Evolutionary conservation across 2,113 vertebrate species (phyloP), one percentile per base, ranked within the genome.

Genomic region (Gobiocypris rarus): DNA sequence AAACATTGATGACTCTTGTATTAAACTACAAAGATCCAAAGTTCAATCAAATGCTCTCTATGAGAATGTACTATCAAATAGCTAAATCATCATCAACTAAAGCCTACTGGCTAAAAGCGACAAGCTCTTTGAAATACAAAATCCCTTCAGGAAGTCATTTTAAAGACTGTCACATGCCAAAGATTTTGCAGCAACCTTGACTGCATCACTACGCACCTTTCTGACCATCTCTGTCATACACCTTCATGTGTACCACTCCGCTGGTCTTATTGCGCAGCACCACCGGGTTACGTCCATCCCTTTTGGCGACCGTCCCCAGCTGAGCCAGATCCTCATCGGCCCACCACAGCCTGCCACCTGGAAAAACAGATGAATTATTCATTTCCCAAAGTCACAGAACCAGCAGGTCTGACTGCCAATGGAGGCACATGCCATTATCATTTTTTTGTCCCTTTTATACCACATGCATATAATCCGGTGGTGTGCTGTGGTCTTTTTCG

Each of bases 261-360:
- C 94, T 93, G 11, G 98, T 99, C 92, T 98, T 99, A 88, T 99
- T 99, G 83, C 98, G 85, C 56, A 99, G 90, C n/a, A 96, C 91
- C 2, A 92, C 90, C 43, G 92, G 93, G 83, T 96, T 96, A 43
- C 95, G 94, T 70, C 97, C 97, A 50, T 99, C 98, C 90, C 93
- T 95, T 92, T 99, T 99, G 89, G 93, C 96, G 19, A 97, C 97
- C 0, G 96, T 98, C 73, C 98, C 98, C 0, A 99, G 90, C 92
- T 97, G 96, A 41, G 95, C 96, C 38, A 95, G 95, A 71, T 97
- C 97, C 86, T 99, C 97, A 82, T 99, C 97, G 59, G 98, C 96
- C 98, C 98, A 99, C 98, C 98, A 99, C 6, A 99, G 93, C 87
- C 97, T 98, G 74, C 95, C 95, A 90, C 97, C 98, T 99, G 92